A percentile compares a stretch with the other conserved stretches of the same genome.
These are phyloP conservation scores for Eulithis testata DNA, from an alignment of 2,888 invertebrate genomes.

Conservation along the genomic window DNA sequence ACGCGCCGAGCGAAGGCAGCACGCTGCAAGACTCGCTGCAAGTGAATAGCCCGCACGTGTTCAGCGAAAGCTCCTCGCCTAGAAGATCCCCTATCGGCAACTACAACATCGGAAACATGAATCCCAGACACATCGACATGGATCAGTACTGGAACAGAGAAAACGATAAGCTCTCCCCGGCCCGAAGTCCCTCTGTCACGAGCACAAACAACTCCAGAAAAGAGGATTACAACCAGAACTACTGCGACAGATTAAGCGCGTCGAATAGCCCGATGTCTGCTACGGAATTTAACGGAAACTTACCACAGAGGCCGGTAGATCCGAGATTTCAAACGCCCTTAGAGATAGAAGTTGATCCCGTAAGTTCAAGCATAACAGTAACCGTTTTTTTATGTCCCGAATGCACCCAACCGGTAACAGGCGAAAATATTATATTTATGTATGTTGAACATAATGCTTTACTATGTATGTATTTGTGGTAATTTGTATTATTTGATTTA, in stretches of 20 bases:
- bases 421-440: slow-evolving; percentile 27
- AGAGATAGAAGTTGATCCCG: slow-evolving; percentile 88
- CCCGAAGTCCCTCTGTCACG: slow-evolving; percentile 65
- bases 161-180: slow-evolving; percentile 61
- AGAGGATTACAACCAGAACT: slow-evolving; percentile 77
- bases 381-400: slow-evolving; percentile 44
- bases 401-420: slow-evolving; percentile 38
- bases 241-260: slow-evolving; percentile 70
- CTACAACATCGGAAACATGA: slow-evolving; percentile 82
- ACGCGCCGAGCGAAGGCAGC: slow-evolving; percentile 58
- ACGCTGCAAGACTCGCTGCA: slow-evolving; percentile 69
- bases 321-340: slow-evolving; percentile 81
- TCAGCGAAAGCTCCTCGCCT: slow-evolving; percentile 77
- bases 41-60: slow-evolving; percentile 71
- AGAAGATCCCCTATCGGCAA: slow-evolving; percentile 76
- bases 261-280: slow-evolving; percentile 68
- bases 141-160: slow-evolving; percentile 74
- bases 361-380: slow-evolving; percentile 70
- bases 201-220: slow-evolving; percentile 70
- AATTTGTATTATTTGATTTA: slow-evolving; percentile 20
- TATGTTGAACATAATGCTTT: slow-evolving; percentile 23
- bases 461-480: slow-evolving; percentile 28
- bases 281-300: slow-evolving; percentile 73
- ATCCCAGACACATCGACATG: slow-evolving; percentile 77
- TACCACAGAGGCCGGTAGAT: slow-evolving; percentile 62